Conservation (phyloP, 23 tunicate species). For the Clavelina lepadiformis region DNA sequence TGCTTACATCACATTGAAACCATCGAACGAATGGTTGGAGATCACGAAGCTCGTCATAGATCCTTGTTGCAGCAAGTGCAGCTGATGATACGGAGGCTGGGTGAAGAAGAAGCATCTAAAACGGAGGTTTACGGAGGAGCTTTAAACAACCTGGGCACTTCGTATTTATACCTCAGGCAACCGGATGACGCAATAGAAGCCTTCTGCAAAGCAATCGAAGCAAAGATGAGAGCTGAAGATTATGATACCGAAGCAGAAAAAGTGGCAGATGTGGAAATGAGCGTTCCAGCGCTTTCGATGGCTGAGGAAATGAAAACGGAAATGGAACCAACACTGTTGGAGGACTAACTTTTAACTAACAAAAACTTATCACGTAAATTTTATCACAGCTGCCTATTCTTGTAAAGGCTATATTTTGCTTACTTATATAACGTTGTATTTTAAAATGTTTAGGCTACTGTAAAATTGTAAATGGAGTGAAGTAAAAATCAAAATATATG, state of each 20-base stretch:
- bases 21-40: slow-evolving; percentile 3
- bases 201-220: slow-evolving; percentile 15
- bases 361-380: too few species aligned
- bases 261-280: slow-evolving; percentile 1
- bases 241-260: slow-evolving; percentile 4
- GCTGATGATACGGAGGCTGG: slow-evolving; percentile 5
- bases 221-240: slow-evolving; percentile 9
- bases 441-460: too few species aligned
- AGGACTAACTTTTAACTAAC: too few species aligned
- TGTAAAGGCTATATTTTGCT: too few species aligned
- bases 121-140: slow-evolving; percentile 9
- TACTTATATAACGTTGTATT: too few species aligned
- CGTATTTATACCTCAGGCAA: slow-evolving; percentile 1
- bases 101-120: slow-evolving; percentile 15
- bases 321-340: too few species aligned
- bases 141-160: slow-evolving; percentile 29
- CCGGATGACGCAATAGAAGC: slow-evolving; percentile 14
- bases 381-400: too few species aligned
- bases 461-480: too few species aligned
- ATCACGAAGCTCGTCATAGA: slow-evolving; percentile 1
- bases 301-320: slow-evolving; percentile 25
- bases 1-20: slow-evolving; percentile 37
- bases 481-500: too few species aligned
- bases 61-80: slow-evolving; percentile 7
- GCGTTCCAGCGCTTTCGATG: not conserved